Evolutionary conservation across 30 jellyfish, hydroid and myxozoan species (phyloP), one percentile per base, ranked within the genome.

Genomic region (Haliclystus octoradiatus): DNA sequence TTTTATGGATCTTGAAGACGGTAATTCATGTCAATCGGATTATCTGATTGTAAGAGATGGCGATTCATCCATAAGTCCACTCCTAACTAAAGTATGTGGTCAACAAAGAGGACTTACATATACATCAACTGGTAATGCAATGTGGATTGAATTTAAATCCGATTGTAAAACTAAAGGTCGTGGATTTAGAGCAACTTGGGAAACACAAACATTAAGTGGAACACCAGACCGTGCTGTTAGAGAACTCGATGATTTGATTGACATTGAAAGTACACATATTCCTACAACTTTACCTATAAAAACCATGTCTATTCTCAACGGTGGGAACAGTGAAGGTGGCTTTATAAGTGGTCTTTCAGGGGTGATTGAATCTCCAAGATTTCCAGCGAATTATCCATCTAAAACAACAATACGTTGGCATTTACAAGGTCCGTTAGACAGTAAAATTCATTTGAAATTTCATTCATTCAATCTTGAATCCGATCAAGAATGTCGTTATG

Each of bases 41-140:
- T 76, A 78, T 49, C 51, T 83, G 15, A 29, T 50, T 28, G 61
- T 83, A 31, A 66, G 92, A 22, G 73, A 75, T 52, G 95, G 95
- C 2, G 63, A n/a, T 19, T 50, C 95, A 0, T 40, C 84, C 9
- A 77, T 28, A 1, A 49, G 82, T 31, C 61, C 62, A 0, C 24
- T 47, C 13, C 29, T 76, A 47, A 92, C 89, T 0, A 72, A 76
- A 3, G 71, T 29, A 32, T 83, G 95, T 47, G 95, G 95, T 13
- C 50, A 52, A 7, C 52, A 33, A 1, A 31, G 47, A 1, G 92
- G 82, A 0, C 15, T 61, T 50, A 52, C 64, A 33, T 19, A 51
- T 0, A 31, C 66, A 4, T 81, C 94, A 2, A n/a, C 49, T 12
- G 12, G 61, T 47, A 81, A 73, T 65, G 31, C 65, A 24, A 9